Percentiles rank a stretch among this genome's conserved stretches.
These are phyloP conservation scores for Hylaeus anthracinus DNA, from an alignment of 1,140 invertebrate species.

Conservation along the genomic window DNA sequence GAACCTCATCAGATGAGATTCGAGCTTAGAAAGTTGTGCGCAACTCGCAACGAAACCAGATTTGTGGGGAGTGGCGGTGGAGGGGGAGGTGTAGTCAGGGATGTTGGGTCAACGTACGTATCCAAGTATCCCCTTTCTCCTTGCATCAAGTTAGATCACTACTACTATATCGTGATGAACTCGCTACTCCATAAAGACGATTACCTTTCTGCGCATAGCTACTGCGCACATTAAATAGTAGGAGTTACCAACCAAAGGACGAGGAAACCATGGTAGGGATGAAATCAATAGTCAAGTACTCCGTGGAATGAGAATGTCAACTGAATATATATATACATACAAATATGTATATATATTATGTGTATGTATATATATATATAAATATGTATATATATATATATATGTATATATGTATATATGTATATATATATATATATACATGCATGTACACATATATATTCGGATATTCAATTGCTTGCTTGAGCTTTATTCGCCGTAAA, in stretches of 20 bases:
- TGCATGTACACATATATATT: constrained; percentile 31
- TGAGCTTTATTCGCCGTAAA: constrained; percentile 41
- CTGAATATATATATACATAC: constrained; percentile 12
- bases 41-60: constrained; percentile 53
- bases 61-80: constrained; percentile 34
- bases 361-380: no score
- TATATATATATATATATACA: no score
- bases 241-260: constrained; percentile 52
- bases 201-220: constrained; percentile 52
- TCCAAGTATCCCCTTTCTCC: constrained; percentile 37
- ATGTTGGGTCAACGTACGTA: constrained; percentile 59
- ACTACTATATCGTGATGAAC: constrained; percentile 62
- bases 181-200: constrained; percentile 54
- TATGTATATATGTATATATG: no score
- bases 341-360: no score
- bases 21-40: constrained; percentile 62
- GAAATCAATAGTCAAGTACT: constrained; percentile 66
- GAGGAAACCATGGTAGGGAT: constrained; percentile 36
- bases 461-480: constrained; percentile 46
- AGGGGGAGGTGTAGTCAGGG: constrained; percentile 35
- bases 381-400: no score
- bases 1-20: constrained; percentile 35
- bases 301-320: constrained; percentile 54
- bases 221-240: constrained; percentile 49
- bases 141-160: constrained; percentile 51